These are phyloP conservation scores for Oryzaephilus surinamensis DNA, from an alignment of 1,140 invertebrate species.

Conservation along the genomic window DNA sequence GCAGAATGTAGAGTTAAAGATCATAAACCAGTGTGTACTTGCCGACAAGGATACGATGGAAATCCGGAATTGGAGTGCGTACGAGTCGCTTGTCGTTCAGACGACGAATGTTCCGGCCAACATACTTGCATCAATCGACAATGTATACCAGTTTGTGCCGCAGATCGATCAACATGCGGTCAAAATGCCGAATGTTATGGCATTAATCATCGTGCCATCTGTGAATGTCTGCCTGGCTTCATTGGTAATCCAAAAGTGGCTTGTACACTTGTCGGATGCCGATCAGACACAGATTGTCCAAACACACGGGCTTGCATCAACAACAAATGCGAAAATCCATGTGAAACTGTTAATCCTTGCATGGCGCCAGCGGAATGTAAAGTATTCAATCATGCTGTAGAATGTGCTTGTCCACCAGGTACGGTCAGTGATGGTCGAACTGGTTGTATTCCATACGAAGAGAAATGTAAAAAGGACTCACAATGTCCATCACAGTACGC, in stretches of 20 bases:
- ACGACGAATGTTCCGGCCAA: conserved; percentile 63
- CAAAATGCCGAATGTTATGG: conserved; percentile 58
- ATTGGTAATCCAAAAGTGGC: conserved; percentile 67
- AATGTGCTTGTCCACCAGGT: conserved; percentile 70
- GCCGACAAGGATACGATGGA: conserved; percentile 66
- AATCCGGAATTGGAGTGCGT: conserved; percentile 67
- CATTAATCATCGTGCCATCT: conserved; percentile 66
- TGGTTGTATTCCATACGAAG: conserved; percentile 52
- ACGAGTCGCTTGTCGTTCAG: conserved; percentile 58
- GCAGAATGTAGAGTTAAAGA: conserved; percentile 69
- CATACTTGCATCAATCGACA: conserved; percentile 67
- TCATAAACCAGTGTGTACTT: conserved; percentile 77
- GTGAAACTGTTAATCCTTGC: conserved; percentile 53
- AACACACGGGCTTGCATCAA: conserved; percentile 67
- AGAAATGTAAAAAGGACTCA: conserved; percentile 60
- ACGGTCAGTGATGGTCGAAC: conserved; percentile 53
- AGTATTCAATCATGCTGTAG: conserved; percentile 61
- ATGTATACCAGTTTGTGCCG: conserved; percentile 66
- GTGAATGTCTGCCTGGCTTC: conserved; percentile 68
- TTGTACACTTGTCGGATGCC: conserved; percentile 67
- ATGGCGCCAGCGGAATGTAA: conserved; percentile 58
- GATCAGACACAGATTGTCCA: conserved; percentile 64
- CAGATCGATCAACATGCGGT: conserved; percentile 39
- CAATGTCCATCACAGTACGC: conserved; percentile 75
- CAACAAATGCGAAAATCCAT: conserved; percentile 66